Evolutionary conservation across 2,113 vertebrate genomes (phyloP), one percentile per base, ranked within the genome.

Genomic region (Salvelinus namaycush): DNA sequence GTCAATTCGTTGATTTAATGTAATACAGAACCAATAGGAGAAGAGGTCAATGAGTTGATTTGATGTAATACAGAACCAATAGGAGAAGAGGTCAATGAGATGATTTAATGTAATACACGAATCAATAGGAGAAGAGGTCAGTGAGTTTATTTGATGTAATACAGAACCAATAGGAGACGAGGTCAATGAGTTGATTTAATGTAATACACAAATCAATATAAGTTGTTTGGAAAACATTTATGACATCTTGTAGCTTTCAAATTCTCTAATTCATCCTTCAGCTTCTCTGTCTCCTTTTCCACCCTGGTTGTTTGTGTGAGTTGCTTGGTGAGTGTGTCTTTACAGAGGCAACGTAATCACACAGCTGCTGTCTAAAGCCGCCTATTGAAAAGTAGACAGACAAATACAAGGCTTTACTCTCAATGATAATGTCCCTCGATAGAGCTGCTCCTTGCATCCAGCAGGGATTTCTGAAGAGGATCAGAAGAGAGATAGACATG

Each of bases 401-500:
- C 85, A 86, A 90, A 89, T 85, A 86, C 88, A 86, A 27, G 84
- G 86, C 86, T 89, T 89, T 88, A 88, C 81, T 90, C 91, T 90
- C 91, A 83, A 81, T 87, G 81, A 88, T 87, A 87, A 86, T 86
- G 83, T 84, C 87, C 83, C 88, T 90, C 86, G 82, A 86, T 73
- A 89, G 89, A 91, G 84, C 86, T 77, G 71, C 85, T 85, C 76
- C 80, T 77, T 9, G 7, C 80, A 86, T 85, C 74, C 20, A 49
- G 34, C 79, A 78, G 87, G 84, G 74, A 83, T 89, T 90, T 90
- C 87, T 89, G 78, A 72, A 86, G 82, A 86, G 84, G 86, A 89
- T 92, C 86, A 86, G 87, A 85, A 82, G 88, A 44, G 81, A 74
- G 90, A 90, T 89, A 87, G 88, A 88, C 86, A 88, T 88, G 87